Evolutionary conservation across 2,797 vertebrate species (phyloP).

Genomic region (Sciurus vulgaris): DNA sequence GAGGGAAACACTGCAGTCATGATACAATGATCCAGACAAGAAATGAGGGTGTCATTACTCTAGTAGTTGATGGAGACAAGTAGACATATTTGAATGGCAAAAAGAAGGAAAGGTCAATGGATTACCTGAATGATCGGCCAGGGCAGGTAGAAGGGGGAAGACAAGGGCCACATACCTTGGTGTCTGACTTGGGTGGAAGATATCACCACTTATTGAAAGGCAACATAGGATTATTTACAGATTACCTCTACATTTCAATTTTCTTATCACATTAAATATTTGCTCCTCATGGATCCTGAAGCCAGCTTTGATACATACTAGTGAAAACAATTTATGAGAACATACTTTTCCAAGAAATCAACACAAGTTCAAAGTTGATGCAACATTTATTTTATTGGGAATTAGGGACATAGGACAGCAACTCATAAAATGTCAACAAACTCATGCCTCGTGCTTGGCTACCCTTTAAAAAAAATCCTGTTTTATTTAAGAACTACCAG

Average conservation of each 20-base stretch:
- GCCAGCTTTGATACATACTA: not conserved
- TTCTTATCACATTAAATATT: slow-evolving; percentile 9
- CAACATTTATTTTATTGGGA: slow-evolving; percentile 80
- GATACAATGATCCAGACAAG: not conserved
- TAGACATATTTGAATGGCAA: not conserved
- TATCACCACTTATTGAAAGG: not conserved
- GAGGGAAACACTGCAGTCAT: not conserved
- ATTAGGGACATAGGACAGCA: slow-evolving; percentile 58
- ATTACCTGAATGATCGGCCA: not conserved
- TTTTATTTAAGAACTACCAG: slow-evolving; percentile 53
- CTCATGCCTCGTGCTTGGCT: slow-evolving; percentile 73
- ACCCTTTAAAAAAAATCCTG: slow-evolving; percentile 30
- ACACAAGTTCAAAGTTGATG: slow-evolving; percentile 66
- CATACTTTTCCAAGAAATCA: slow-evolving; percentile 68
- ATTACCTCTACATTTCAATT: not conserved
- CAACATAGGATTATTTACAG: not conserved
- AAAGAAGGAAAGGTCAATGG: not conserved
- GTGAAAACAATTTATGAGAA: not conserved
- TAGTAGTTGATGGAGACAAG: not conserved
- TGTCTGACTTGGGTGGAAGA: not conserved
- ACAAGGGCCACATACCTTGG: not conserved
- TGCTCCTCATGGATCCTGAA: not conserved
- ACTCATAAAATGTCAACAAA: slow-evolving; percentile 71
- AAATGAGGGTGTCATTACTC: not conserved
- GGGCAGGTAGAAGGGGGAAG: not conserved